phyloP scores from a whole-genome alignment of 2,797 vertebrate species.

The Typhlichthys subterraneus region DNA sequence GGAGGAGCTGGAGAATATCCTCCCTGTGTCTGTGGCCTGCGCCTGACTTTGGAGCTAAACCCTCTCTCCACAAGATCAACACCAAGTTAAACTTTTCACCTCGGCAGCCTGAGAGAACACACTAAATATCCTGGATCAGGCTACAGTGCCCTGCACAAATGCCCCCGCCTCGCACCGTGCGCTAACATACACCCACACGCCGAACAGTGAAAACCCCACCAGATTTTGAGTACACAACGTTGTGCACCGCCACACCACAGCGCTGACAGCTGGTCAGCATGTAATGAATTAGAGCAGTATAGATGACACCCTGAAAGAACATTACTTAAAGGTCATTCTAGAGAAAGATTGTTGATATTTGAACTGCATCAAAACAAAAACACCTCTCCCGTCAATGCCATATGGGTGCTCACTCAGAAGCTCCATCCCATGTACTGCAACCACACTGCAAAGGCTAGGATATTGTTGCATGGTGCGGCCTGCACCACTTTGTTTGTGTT shows the following conservation, averaged over 20 bases:
- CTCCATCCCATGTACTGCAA: too few relatives aligned
- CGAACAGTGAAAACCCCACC: constrained; percentile 32
- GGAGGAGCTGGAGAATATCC: constrained; percentile 76
- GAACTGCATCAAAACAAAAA: too few relatives aligned
- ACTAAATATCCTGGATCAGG: constrained; percentile 65
- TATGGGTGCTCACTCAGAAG: too few relatives aligned
- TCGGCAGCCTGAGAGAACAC: constrained; percentile 66
- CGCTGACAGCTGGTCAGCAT: neutral
- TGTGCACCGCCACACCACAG: too few relatives aligned
- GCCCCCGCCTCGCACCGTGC: constrained; percentile 29
- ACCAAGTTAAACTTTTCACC: constrained; percentile 78
- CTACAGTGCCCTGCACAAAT: constrained; percentile 45
- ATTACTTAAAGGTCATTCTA: too few relatives aligned
- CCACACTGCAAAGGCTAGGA: too few relatives aligned
- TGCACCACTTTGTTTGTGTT: too few relatives aligned
- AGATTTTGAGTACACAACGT: constrained; percentile 26
- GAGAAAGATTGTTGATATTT: too few relatives aligned
- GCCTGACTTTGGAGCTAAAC: constrained; percentile 71
- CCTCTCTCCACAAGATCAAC: constrained; percentile 74
- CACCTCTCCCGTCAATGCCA: too few relatives aligned
- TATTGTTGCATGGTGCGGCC: too few relatives aligned
- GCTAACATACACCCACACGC: constrained; percentile 23
- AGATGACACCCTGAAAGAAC: neutral
- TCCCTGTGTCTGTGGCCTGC: constrained; percentile 69
- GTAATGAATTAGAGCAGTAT: neutral